These are phyloP conservation scores for Osedax fenrisi DNA, from an alignment of 2,888 invertebrate genomes.

Conservation along the genomic window DNA sequence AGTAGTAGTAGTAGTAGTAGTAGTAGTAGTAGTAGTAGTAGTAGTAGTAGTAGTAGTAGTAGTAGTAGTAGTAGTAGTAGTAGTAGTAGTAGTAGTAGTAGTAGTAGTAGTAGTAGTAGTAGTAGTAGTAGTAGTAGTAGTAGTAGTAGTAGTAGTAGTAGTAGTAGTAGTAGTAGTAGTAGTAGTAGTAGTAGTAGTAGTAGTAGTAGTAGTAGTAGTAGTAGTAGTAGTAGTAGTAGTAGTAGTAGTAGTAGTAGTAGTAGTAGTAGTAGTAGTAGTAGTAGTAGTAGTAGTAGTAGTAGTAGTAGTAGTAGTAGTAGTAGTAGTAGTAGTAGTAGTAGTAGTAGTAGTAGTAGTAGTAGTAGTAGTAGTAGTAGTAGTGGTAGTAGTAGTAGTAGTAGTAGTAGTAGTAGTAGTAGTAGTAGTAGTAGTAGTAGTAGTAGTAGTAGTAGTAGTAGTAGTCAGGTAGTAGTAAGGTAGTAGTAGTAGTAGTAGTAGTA, in stretches of 20 bases:
- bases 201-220: conserved; percentile 35
- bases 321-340: no score
- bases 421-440: no score
- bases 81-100: conserved; percentile 30
- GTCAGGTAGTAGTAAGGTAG: no score
- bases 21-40: conserved; percentile 31
- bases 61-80: conserved; percentile 30
- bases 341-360: no score
- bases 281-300: conserved; percentile 31
- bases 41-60: conserved; percentile 30
- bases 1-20: conserved; percentile 29
- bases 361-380: no score
- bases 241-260: conserved; percentile 34
- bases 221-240: conserved; percentile 38
- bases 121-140: conserved; percentile 38
- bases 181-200: conserved; percentile 37
- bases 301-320: conserved; percentile 38
- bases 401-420: no score
- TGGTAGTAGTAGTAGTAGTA: no score
- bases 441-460: no score
- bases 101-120: conserved; percentile 31
- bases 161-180: conserved; percentile 37
- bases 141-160: conserved; percentile 35
- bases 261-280: conserved; percentile 39
- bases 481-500: no score